Percentiles rank a stretch among this genome's conserved stretches.
Evolutionary conservation across 2,888 invertebrate genomes (phyloP).

Genomic region (Apamea monoglypha): DNA sequence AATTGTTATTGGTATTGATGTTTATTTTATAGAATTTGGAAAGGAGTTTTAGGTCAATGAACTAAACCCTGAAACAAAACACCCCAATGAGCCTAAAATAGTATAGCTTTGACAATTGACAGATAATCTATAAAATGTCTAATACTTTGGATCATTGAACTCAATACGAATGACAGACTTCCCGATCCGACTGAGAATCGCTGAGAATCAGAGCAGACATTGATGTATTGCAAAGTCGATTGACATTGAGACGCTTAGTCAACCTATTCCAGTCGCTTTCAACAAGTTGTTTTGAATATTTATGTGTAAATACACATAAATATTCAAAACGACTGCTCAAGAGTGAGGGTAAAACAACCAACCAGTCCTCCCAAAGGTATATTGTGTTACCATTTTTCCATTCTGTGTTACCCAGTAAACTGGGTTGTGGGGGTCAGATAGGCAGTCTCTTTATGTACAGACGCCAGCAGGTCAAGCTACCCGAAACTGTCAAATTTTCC

Average conservation of each 20-base stretch:
- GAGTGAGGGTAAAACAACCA: neutral
- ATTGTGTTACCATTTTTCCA: neutral
- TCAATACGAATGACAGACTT: conserved; percentile 21
- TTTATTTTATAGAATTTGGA: neutral
- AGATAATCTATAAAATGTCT: conserved; percentile 13
- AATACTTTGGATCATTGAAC: conserved; percentile 32
- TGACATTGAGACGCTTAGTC: conserved; percentile 27
- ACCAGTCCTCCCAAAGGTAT: neutral
- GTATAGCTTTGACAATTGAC: neutral
- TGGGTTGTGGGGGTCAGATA: neutral
- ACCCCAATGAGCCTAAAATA: neutral
- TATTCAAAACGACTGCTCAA: neutral
- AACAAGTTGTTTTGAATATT: conserved; percentile 22
- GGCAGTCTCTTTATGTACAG: neutral
- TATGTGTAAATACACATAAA: too few relatives aligned
- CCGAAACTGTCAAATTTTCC: too few relatives aligned
- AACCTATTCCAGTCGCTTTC: conserved; percentile 2
- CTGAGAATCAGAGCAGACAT: conserved; percentile 37
- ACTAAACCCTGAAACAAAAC: neutral
- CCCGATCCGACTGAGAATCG: neutral
- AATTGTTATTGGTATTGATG: conserved; percentile 10
- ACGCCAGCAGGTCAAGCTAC: too few relatives aligned
- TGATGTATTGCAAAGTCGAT: conserved; percentile 45
- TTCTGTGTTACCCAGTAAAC: neutral
- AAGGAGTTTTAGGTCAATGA: conserved; percentile 1